Evolutionary conservation across 2,797 vertebrate species (phyloP), one percentile per base, ranked within the genome.

Genomic region (Gorsachius magnificus): DNA sequence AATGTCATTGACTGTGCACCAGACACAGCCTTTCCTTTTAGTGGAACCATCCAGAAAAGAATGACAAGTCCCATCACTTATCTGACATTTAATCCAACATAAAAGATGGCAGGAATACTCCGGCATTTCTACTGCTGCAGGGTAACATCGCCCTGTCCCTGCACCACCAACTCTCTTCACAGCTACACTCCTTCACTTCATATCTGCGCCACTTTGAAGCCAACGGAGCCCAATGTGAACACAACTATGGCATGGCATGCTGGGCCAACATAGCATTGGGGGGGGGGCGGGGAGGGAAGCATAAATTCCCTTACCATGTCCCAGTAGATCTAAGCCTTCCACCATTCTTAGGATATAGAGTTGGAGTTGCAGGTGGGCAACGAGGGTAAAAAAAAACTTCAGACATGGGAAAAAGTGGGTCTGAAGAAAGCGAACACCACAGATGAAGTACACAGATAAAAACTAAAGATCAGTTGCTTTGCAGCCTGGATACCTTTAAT

Each of bases 201-300:
- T 13, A 5, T 9, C 80, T 35, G 4, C 33, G 43, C 6, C 9
- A 6, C 45, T 28, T 58, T 38, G 36, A 84, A 72, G 35, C 21
- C 65, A 57, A 1, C 1, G 5, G 29, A 92, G 16, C 26, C 29
- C 66, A 51, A 0, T 8, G 6, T 25, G 24, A 41, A 14, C 8
- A 38, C 0, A 1, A 57, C 5, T 2, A 9, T 38, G 33, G 11
- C n/a, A 11, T 1, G 35, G 36, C 20, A 19, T 15, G 19, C 33
- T 56, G 26, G 22, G 11, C 25, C 75, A 81, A 10, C 54, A 16
- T 4, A 68, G 13, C 50, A 60, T 19, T 25, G 1, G 2, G 16
- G 20, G 17, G 17, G 14, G 13, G 3, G 13, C 16, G 15, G 21
- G 13, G 11, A 5, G 21, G 22, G 69, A 72, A 77, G 7, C 9